These are phyloP conservation scores for Oreonectes daqikongensis DNA, from an alignment of 2,797 vertebrate genomes.

Conservation along the genomic window DNA sequence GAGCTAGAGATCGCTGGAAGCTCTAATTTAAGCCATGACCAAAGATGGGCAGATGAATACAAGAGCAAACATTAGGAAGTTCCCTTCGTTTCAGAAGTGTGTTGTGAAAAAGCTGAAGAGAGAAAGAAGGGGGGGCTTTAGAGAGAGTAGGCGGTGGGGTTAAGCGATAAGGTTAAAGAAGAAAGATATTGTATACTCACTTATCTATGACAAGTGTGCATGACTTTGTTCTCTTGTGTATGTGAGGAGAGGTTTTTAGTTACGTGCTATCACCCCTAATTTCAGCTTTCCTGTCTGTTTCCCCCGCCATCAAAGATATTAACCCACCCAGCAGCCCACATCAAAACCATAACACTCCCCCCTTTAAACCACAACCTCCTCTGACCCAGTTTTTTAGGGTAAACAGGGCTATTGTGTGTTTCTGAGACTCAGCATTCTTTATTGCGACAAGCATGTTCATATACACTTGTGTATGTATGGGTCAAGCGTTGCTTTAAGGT, in stretches of 20 bases:
- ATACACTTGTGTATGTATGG: constrained; percentile 21
- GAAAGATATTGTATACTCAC: constrained; percentile 17
- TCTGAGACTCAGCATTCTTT: constrained; percentile 63
- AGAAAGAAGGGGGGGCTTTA: not conserved
- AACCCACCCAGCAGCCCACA: constrained; percentile 53
- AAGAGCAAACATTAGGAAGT: constrained; percentile 61
- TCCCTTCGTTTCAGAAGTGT: constrained; percentile 34
- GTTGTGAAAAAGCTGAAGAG: constrained; percentile 50
- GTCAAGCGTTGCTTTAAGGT: constrained; percentile 34
- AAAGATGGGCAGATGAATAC: constrained; percentile 68
- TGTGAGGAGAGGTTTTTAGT: constrained; percentile 34
- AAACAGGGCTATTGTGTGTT: constrained; percentile 71
- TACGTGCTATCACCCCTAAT: constrained; percentile 13
- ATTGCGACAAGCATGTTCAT: not conserved
- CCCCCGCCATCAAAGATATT: constrained; percentile 60
- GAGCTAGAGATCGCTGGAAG: constrained; percentile 55
- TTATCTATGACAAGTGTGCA: constrained; percentile 33
- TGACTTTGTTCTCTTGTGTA: constrained; percentile 8
- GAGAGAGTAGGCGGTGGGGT: constrained; percentile 30
- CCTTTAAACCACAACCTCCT: constrained; percentile 58
- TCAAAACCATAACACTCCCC: constrained; percentile 32
- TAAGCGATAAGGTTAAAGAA: constrained; percentile 20
- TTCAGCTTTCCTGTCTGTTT: constrained; percentile 31
- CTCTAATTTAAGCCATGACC: constrained; percentile 64
- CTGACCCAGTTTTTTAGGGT: constrained; percentile 75